Base-by-base conservation (phyloP, 2,797 vertebrate genomes). In the Lacerta viridis region DNA sequence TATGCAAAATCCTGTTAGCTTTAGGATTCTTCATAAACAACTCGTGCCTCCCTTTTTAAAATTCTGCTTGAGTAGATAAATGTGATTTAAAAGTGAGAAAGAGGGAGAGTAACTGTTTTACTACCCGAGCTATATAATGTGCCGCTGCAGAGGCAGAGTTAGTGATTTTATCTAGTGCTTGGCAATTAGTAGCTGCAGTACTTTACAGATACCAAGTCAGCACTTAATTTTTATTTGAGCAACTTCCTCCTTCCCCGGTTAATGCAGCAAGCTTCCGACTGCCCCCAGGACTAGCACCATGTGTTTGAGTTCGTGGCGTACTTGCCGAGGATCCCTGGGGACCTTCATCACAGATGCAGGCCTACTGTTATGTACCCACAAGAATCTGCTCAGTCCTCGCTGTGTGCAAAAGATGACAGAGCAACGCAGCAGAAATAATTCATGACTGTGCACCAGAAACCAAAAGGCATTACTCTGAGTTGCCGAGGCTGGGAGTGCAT, bases 371-470 rank as follows among this genome's bases (percentile, higher is more conserved):
- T 66, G 83, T 79, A 88, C 85, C 69, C 84, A n/a, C 69, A 43
- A 83, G 85, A 91, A n/a, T 83, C 88, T 92, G 59, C 84, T 93
- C 93, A 90, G 93, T 76, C 84, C 89, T 69, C 71, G 0, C 87
- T 41, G 75, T 85, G 89, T 84, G 85, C 91, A 88, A 91, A 90
- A 93, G 92, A 84, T 92, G 85, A 89, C 90, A 93, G 93, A 93
- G 88, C 91, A 93, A 89, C 18, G 5, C 89, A 89, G 92, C 89
- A 92, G 90, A 95, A 97, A 95, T 95, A 91, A 96, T 88, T 96
- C 88, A 90, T 90, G 93, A 89, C 92, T 90, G 71, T 84, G 89
- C 94, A 94, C 93, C 94, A 91, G 93, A 93, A 93, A 93, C 95
- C 39, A 94, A 93, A 91, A 94, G 94, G 88, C 93, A 92, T 95